Percentiles rank a stretch among this genome's conserved stretches.
phyloP scores from a whole-genome alignment of 2,888 invertebrate species.

The Calliphora vomitoria region DNA sequence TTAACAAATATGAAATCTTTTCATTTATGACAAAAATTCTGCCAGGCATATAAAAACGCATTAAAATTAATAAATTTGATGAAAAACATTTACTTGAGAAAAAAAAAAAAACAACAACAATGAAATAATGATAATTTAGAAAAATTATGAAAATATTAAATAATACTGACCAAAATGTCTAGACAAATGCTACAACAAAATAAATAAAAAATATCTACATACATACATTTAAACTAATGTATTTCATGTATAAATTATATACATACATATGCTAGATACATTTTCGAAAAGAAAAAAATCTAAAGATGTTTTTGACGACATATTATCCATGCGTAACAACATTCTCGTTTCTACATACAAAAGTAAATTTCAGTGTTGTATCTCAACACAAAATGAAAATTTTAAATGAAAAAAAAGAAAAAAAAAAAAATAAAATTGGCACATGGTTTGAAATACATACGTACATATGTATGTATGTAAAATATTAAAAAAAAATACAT shows the following conservation, averaged over 20 bases:
- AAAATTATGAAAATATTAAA: slow-evolving; percentile 44
- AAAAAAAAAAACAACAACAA: slow-evolving; percentile 12
- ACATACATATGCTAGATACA: background rate
- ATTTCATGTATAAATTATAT: background rate
- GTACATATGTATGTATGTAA: background rate
- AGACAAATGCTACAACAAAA: slow-evolving; percentile 48
- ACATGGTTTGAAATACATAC: slow-evolving; percentile 44
- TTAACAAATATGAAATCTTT: background rate
- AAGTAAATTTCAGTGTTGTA: slow-evolving; percentile 6
- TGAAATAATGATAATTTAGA: slow-evolving; percentile 34
- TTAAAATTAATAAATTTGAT: slow-evolving; percentile 46
- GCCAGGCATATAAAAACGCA: slow-evolving; percentile 13
- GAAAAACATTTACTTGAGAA: slow-evolving; percentile 29
- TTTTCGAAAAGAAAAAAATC: background rate
- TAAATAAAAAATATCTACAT: background rate
- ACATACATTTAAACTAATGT: background rate
- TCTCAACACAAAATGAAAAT: slow-evolving; percentile 2
- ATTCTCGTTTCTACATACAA: background rate
- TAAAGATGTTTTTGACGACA: slow-evolving; percentile 41
- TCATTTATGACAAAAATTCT: slow-evolving; percentile 22
- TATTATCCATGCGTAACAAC: slow-evolving; percentile 38
- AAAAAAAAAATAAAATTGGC: slow-evolving; percentile 67
- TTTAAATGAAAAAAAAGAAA: slow-evolving; percentile 4
- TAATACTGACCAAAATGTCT: slow-evolving; percentile 66
- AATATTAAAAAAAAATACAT: slow-evolving; percentile 21